Base-by-base conservation (phyloP, 1,140 invertebrate species). In the Gonatopus flavifemur region DNA sequence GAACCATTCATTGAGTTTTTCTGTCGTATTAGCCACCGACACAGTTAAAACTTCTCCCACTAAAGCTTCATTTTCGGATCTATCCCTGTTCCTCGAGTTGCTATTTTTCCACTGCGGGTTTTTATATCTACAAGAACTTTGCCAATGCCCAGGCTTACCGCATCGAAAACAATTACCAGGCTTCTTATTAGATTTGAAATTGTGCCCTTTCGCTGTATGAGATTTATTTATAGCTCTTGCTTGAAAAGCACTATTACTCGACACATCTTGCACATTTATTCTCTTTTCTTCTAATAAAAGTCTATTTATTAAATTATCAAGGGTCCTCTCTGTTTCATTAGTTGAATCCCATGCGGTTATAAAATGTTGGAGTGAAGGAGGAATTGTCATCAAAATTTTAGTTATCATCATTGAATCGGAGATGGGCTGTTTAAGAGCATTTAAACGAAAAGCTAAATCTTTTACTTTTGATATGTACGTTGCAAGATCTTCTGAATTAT, bases 301-400 rank as follows among this genome's bases (percentile, higher is more conserved):
- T 13, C 64, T 44, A 18, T 53, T 31, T 16, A 35, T 50, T 22
- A 67, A 35, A 31, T 60, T 52, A 12, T 54, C 41, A 1, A 64
- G 9, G 0, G 49, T 69, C 24, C 57, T 62, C 32, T 64, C 20
- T 9, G 49, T 43, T 28, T 16, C 18, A 16, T 35, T 40, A 16
- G 56, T 55, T 13, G 51, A 59, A 33, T 69, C 63, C 64, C 64
- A 69, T 25, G 61, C 67, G 15, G 53, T 49, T 18, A 39, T 30
- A 53, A 63, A 65, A 57, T 63, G 46, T 35, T 52, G 60, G 18
- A 46, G 64, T 8, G 36, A 30, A 3, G 52, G 42, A 2, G 66
- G 66, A 9, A 69, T 37, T 7, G 59, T 38, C 51, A 66, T 55
- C n/a, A 67, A 31, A 15, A 69, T 54, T 51, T 67, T 67, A 9